Evolutionary conservation across 2,888 invertebrate species (phyloP).

Genomic region (Crepidodera aurea): DNA sequence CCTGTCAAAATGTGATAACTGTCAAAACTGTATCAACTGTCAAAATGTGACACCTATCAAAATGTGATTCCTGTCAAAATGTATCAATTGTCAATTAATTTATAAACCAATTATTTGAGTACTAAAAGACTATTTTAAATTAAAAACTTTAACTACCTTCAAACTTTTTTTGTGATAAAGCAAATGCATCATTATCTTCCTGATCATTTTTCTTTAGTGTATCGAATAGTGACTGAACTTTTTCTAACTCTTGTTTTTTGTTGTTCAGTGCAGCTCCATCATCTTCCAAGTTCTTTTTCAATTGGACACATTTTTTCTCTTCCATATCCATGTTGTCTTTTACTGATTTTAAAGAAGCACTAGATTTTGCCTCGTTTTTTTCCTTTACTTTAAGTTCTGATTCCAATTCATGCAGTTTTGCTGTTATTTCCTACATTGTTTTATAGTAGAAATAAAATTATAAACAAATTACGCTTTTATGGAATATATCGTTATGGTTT

Average conservation of each 20-base stretch:
- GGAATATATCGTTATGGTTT: no score
- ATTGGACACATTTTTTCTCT: slow-evolving; percentile 71
- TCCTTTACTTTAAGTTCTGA: slow-evolving; percentile 70
- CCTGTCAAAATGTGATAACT: no score
- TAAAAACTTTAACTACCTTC: no score
- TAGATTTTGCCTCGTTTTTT: slow-evolving; percentile 71
- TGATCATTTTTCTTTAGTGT: slow-evolving; percentile 73
- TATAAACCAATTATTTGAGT: no score
- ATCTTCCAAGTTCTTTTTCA: slow-evolving; percentile 72
- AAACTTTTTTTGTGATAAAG: slow-evolving; percentile 78
- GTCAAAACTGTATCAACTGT: no score
- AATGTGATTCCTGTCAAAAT: no score
- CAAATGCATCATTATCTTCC: slow-evolving; percentile 72
- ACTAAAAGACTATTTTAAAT: no score
- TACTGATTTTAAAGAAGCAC: slow-evolving; percentile 71
- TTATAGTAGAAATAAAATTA: neutral
- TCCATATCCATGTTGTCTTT: slow-evolving; percentile 73
- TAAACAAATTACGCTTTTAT: no score
- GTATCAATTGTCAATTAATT: no score
- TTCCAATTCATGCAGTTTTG: slow-evolving; percentile 71
- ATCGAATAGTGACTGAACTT: slow-evolving; percentile 72
- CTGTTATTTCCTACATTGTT: slow-evolving; percentile 69
- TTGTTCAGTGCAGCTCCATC: slow-evolving; percentile 70
- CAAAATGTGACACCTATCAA: no score
- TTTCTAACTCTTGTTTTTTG: slow-evolving; percentile 69